Evolutionary conservation across 1,140 invertebrate genomes (phyloP).

Genomic region (Doryteuthis pealeii): DNA sequence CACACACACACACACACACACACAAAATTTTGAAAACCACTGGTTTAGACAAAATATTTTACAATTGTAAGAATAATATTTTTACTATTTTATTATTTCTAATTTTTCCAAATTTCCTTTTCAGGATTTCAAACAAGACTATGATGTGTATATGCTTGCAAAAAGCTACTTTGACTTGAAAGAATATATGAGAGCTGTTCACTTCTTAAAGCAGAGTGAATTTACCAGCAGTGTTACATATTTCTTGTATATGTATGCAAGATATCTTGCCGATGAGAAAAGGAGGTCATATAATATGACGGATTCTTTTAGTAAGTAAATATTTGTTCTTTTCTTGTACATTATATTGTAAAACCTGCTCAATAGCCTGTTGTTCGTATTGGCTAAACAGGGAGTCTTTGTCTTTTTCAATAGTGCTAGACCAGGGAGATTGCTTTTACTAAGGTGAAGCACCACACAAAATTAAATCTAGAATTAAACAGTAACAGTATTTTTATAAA

Average conservation of each 20-base stretch:
- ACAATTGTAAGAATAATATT: no score
- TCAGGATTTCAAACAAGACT: constrained; percentile 63
- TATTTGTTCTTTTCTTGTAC: not conserved
- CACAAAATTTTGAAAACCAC: no score
- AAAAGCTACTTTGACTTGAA: constrained; percentile 90
- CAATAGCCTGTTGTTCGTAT: not conserved
- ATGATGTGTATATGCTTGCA: constrained; percentile 73
- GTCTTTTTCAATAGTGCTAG: no score
- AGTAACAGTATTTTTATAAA: no score
- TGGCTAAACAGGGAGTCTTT: not conserved
- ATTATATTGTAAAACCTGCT: constrained; percentile 11
- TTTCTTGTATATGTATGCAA: constrained; percentile 83
- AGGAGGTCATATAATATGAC: constrained; percentile 82
- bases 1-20: not conserved
- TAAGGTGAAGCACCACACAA: no score
- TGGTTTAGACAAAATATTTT: no score
- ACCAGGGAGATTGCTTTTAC: no score
- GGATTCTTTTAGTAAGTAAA: constrained; percentile 68
- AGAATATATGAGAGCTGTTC: constrained; percentile 88
- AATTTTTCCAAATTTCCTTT: constrained; percentile 26
- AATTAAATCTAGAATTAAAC: constrained; percentile 9
- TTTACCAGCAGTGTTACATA: constrained; percentile 69
- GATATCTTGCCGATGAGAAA: constrained; percentile 84
- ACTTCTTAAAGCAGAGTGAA: constrained; percentile 70
- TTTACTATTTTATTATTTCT: no score